A percentile compares a stretch with the other conserved stretches of the same genome.
These are phyloP conservation scores for Cephalotes varians DNA, from an alignment of 2,888 invertebrate species.

Conservation along the genomic window DNA sequence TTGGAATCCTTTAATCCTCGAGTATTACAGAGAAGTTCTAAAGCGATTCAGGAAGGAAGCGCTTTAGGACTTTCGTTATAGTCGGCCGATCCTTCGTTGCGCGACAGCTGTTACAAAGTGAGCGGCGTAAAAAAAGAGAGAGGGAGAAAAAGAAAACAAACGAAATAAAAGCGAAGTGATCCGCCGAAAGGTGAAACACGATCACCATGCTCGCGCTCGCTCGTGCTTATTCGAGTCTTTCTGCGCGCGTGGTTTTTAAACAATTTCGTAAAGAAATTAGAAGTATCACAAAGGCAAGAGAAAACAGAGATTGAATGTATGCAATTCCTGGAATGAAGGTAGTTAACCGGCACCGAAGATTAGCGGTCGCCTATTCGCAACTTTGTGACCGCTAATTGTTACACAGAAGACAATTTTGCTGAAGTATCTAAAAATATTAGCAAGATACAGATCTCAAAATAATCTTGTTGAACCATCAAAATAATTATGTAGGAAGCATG, in stretches of 20 bases:
- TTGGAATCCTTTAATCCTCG: constrained; percentile 15
- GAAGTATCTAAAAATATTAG: too few species aligned
- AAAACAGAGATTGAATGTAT: not conserved
- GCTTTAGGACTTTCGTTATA: constrained; percentile 68
- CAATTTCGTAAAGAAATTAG: not conserved
- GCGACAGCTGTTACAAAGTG: constrained; percentile 68
- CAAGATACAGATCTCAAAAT: too few species aligned
- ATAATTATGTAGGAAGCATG: too few species aligned
- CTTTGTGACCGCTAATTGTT: constrained; percentile 7
- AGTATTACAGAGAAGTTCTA: constrained; percentile 33
- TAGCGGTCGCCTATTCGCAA: not conserved
- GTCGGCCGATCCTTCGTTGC: constrained; percentile 59
- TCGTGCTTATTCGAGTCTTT: constrained; percentile 30
- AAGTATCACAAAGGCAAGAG: not conserved
- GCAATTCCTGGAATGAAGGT: not conserved
- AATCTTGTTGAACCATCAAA: too few species aligned
- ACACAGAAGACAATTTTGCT: too few species aligned
- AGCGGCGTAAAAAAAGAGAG: constrained; percentile 16
- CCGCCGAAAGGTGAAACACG: constrained; percentile 20
- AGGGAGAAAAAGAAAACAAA: constrained; percentile 24
- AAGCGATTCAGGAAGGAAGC: constrained; percentile 70
- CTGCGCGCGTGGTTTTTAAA: not conserved
- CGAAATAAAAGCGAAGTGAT: constrained; percentile 16
- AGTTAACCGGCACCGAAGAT: not conserved
- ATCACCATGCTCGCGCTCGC: constrained; percentile 18